phyloP scores from a whole-genome alignment of 2,797 vertebrate species.

The Falco berigora region DNA sequence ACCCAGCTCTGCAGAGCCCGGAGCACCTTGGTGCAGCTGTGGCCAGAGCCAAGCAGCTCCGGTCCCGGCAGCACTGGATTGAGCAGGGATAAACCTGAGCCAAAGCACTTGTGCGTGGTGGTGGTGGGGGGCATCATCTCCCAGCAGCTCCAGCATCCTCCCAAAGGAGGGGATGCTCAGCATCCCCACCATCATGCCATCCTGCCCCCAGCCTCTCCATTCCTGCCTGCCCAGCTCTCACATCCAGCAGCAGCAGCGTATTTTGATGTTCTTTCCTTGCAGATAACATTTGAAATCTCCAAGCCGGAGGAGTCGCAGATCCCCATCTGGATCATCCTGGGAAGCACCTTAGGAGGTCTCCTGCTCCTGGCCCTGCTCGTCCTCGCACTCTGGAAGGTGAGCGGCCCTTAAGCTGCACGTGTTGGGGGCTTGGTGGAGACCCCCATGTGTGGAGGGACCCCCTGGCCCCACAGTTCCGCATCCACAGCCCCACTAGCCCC shows the following conservation, averaged over 20 bases:
- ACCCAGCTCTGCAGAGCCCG: not conserved
- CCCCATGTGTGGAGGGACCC: fast-evolving
- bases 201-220: fast-evolving
- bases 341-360: slow-evolving; percentile 91
- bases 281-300: slow-evolving; percentile 90
- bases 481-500: fast-evolving
- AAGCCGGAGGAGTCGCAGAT: slow-evolving; percentile 89
- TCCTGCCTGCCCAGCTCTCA: fast-evolving
- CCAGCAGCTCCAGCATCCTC: not conserved
- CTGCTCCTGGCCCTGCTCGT: slow-evolving; percentile 89
- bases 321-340: slow-evolving; percentile 92
- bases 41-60: not conserved
- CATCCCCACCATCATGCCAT: fast-evolving
- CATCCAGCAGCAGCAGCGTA: fast-evolving
- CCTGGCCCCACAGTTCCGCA: fast-evolving
- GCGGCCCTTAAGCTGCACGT: fast-evolving
- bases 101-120: fast-evolving
- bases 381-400: slow-evolving; percentile 94
- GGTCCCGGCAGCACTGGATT: fast-evolving
- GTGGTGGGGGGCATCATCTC: too few relatives aligned
- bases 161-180: not conserved
- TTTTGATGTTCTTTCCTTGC: not conserved
- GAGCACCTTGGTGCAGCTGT: not conserved
- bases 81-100: not conserved
- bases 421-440: fast-evolving